These are phyloP conservation scores for Melanostoma mellinum DNA, from an alignment of 2,888 invertebrate species.

Conservation along the genomic window DNA sequence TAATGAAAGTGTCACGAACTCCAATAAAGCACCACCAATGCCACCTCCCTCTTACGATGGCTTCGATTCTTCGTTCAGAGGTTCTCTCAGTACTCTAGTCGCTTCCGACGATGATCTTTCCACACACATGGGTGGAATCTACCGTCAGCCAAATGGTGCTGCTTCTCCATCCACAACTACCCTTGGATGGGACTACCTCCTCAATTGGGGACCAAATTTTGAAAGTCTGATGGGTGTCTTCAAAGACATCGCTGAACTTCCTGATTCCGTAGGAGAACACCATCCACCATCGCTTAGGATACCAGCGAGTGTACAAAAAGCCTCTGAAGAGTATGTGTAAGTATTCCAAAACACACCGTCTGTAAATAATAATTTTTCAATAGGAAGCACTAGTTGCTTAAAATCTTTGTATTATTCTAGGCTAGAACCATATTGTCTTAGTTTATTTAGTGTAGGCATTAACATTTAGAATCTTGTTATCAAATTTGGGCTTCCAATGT, in stretches of 20 bases:
- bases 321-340: slow-evolving; percentile 94
- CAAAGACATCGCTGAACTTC: slow-evolving; percentile 97
- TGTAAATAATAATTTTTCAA: slow-evolving; percentile 44
- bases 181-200: slow-evolving; percentile 95
- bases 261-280: slow-evolving; percentile 90
- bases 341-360: slow-evolving; percentile 21
- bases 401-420: slow-evolving; percentile 68
- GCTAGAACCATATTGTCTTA: slow-evolving; percentile 41
- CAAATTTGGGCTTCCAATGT: slow-evolving; percentile 57
- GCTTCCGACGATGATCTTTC: slow-evolving; percentile 96
- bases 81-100: slow-evolving; percentile 95
- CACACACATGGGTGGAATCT: slow-evolving; percentile 90
- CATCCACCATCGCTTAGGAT: slow-evolving; percentile 89
- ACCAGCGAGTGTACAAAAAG: slow-evolving; percentile 90
- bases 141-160: slow-evolving; percentile 88
- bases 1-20: slow-evolving; percentile 83
- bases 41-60: slow-evolving; percentile 93
- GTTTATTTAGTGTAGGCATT: slow-evolving; percentile 19
- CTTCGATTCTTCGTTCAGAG: slow-evolving; percentile 96
- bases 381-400: slow-evolving; percentile 28
- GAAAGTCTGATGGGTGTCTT: slow-evolving; percentile 97
- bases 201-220: slow-evolving; percentile 98
- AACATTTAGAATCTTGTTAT: slow-evolving; percentile 27
- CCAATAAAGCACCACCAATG: slow-evolving; percentile 85
- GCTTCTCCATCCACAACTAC: slow-evolving; percentile 89